Evolutionary conservation across 2,888 invertebrate species (phyloP).

Genomic region (Agapostemon virescens): DNA sequence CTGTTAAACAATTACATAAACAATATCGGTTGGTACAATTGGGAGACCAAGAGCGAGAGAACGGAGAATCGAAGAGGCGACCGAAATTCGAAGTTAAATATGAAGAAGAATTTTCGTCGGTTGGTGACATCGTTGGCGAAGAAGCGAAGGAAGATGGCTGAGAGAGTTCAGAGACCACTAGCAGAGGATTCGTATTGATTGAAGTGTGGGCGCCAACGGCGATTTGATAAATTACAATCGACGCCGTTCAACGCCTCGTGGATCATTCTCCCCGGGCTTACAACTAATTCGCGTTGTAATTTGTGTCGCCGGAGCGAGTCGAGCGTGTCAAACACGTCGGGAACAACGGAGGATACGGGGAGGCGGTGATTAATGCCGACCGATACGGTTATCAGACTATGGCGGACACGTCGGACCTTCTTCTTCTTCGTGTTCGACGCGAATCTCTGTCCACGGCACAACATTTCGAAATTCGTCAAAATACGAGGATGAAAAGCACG

Average conservation of each 20-base stretch:
- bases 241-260: slow-evolving; percentile 49
- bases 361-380: slow-evolving; percentile 52
- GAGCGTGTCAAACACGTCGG: slow-evolving; percentile 26
- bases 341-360: slow-evolving; percentile 26
- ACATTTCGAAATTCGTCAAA: slow-evolving; percentile 3
- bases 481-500: background rate
- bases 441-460: background rate
- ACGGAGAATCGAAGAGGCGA: background rate
- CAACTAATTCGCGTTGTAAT: slow-evolving; percentile 55
- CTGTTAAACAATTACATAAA: background rate
- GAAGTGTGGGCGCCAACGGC: slow-evolving; percentile 68
- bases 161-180: slow-evolving; percentile 52
- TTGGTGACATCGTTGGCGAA: background rate
- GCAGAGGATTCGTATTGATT: slow-evolving; percentile 67
- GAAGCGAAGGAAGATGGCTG: background rate
- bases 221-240: slow-evolving; percentile 65
- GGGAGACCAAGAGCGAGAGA: background rate
- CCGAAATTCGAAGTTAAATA: background rate
- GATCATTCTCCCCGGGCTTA: slow-evolving; percentile 31
- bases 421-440: background rate
- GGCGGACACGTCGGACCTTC: slow-evolving; percentile 19
- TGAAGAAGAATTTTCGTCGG: slow-evolving; percentile 30
- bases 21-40: background rate
- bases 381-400: slow-evolving; percentile 50
- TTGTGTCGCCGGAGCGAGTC: slow-evolving; percentile 44